Base-by-base conservation (phyloP, 2,113 vertebrate species). In the Hydrochoerus hydrochaeris region DNA sequence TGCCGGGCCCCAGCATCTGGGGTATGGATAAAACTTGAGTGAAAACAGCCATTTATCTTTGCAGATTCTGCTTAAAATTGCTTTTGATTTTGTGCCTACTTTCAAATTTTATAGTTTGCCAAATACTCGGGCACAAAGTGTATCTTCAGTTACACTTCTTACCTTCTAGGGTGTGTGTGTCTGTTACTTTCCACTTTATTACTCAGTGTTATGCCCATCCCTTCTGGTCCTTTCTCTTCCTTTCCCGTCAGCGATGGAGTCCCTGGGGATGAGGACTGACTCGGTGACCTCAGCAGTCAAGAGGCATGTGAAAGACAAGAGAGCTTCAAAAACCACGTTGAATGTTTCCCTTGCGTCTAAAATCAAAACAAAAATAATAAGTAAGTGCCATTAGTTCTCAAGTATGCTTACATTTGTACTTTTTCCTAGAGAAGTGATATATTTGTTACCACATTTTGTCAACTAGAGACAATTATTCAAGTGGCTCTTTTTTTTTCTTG, bases 361-460 rank as follows among this genome's bases (percentile, higher is more conserved):
- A 98, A 99, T 99, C 87, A 99, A 99, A 98, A 98, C 98, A 71
- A 99, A 99, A 98, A 98, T 99, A 97, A 91, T 99, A 87, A 99
- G 99, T 99, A 98, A 99, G 99, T 99, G 13, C 57, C 11, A 58
- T 75, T 88, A 58, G 44, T 95, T 83, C 95, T 82, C 73, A 89
- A 80, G 30, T 88, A 44, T 54, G 58, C 62, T 87, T 24, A 92
- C 7, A 32, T 52, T 93, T 91, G 94, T 75, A 54, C 11, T 90
- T 88, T 88, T 83, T 57, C 60, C 44, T 90, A 84, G 77, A 86
- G 83, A 77, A 71, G 12, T 93, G 38, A 30, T 60, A 28, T 38
- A 20, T 95, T 96, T 96, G 57, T 13, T 92, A 54, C 44, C 60
- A 78, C 73, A 63, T 89, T 96, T 95, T 83, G 92, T 67, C 32